These are phyloP conservation scores for Hylyphantes graminicola DNA, from an alignment of 1,140 invertebrate genomes.

Conservation along the genomic window DNA sequence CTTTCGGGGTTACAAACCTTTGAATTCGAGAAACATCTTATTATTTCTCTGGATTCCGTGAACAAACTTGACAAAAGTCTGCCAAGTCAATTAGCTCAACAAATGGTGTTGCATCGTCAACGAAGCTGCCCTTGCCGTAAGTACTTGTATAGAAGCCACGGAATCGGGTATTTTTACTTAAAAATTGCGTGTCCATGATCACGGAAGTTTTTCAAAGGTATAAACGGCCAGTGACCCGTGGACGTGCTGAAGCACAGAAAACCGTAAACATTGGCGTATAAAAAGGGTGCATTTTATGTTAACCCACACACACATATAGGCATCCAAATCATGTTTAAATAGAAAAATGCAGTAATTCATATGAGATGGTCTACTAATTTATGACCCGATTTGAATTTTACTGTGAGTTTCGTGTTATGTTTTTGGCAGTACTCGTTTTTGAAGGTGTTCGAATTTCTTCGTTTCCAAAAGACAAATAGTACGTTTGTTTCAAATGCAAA, in stretches of 20 bases:
- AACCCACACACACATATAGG: neutral
- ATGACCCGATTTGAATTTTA: neutral
- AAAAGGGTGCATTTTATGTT: conserved; percentile 14
- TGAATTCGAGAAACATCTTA: too few species aligned
- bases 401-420: conserved; percentile 1
- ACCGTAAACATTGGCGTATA: conserved; percentile 31
- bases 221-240: conserved; percentile 44
- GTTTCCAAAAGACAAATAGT: too few species aligned
- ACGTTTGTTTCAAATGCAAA: too few species aligned
- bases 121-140: neutral
- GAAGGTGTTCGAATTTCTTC: neutral
- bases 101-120: conserved; percentile 7
- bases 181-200: conserved; percentile 47
- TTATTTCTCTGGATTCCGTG: too few species aligned
- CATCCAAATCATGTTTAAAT: conserved; percentile 9
- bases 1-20: too few species aligned
- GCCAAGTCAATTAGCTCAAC: conserved; percentile 7
- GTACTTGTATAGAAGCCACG: conserved; percentile 2
- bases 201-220: conserved; percentile 21
- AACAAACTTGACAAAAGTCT: too few species aligned
- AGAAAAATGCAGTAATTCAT: conserved; percentile 17
- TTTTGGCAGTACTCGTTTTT: neutral
- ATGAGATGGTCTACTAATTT: neutral
- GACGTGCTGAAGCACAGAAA: conserved; percentile 20
- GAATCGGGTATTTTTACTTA: conserved; percentile 36